A percentile compares a stretch with the other conserved stretches of the same genome.
Evolutionary conservation across 2,797 vertebrate species (phyloP).

Genomic region (Meriones psammophilus): DNA sequence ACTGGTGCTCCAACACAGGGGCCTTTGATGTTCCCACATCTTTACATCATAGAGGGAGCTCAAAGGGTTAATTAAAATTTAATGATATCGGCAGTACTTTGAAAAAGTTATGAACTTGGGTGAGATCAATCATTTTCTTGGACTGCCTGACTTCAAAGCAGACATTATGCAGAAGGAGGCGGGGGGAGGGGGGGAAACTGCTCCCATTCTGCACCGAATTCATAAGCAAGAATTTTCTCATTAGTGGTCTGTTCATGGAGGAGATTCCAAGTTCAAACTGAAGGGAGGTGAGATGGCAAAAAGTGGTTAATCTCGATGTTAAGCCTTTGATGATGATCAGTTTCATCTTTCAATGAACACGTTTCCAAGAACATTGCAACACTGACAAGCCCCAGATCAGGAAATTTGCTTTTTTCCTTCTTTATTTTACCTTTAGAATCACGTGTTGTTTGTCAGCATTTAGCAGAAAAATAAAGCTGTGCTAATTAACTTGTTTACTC

Average conservation of each 20-base stretch:
- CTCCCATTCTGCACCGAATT: slow-evolving; percentile 90
- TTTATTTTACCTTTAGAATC: slow-evolving; percentile 70
- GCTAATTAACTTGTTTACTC: slow-evolving; percentile 88
- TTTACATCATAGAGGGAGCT: slow-evolving; percentile 97
- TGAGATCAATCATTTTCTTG: slow-evolving; percentile 98
- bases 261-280: slow-evolving; percentile 89
- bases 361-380: slow-evolving; percentile 66
- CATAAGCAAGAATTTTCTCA: slow-evolving; percentile 92
- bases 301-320: slow-evolving; percentile 85
- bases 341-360: slow-evolving; percentile 79
- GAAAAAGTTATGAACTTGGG: slow-evolving; percentile 98
- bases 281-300: slow-evolving; percentile 86
- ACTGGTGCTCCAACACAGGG: slow-evolving; percentile 86
- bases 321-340: slow-evolving; percentile 85
- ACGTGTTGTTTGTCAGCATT: slow-evolving; percentile 82
- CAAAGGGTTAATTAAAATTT: slow-evolving; percentile 99
- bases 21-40: slow-evolving; percentile 96
- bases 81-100: slow-evolving; percentile 96
- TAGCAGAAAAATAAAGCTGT: slow-evolving; percentile 67
- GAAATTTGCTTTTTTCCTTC: slow-evolving; percentile 68
- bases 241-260: slow-evolving; percentile 88
- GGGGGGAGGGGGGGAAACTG: slow-evolving; percentile 51
- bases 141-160: slow-evolving; percentile 96
- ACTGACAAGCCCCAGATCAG: slow-evolving; percentile 73
- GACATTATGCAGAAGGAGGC: slow-evolving; percentile 92